A percentile compares a stretch with the other conserved stretches of the same genome.
These are phyloP conservation scores for Glaucomys volans DNA, from an alignment of 2,113 vertebrate genomes.

Conservation along the genomic window DNA sequence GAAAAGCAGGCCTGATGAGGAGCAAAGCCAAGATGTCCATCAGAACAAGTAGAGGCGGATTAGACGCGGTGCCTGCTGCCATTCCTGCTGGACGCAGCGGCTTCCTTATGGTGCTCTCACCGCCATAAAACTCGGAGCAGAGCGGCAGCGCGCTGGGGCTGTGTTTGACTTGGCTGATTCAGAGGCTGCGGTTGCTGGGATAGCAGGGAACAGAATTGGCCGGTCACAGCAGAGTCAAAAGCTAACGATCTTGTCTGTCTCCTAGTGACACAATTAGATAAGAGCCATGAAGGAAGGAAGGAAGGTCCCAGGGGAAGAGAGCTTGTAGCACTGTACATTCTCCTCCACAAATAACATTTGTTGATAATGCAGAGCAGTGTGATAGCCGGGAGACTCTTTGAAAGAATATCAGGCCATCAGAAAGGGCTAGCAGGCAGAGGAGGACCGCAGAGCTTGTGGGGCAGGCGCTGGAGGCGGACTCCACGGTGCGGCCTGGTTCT, in stretches of 20 bases:
- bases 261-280: slow-evolving; percentile 77
- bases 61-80: rapidly evolving
- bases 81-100: neutral
- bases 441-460: neutral
- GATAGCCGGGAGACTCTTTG: neutral
- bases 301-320: slow-evolving; percentile 56
- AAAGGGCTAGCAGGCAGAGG: neutral
- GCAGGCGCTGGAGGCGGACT: neutral
- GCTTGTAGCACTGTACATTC: slow-evolving; percentile 51
- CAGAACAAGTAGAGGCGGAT: too few relatives aligned
- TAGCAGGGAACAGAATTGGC: slow-evolving; percentile 58
- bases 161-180: slow-evolving; percentile 69
- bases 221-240: neutral
- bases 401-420: neutral
- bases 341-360: slow-evolving; percentile 25
- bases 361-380: neutral
- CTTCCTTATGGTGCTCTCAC: neutral
- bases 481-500: neutral
- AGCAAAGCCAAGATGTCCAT: too few relatives aligned
- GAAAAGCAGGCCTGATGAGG: neutral
- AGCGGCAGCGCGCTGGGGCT: neutral
- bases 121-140: slow-evolving; percentile 49
- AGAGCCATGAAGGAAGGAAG: slow-evolving; percentile 66
- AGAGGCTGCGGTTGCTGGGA: slow-evolving; percentile 46
- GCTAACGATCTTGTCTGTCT: slow-evolving; percentile 65